These are phyloP conservation scores for Rhinoraja longicauda DNA, from an alignment of 2,797 vertebrate species.

Conservation along the genomic window DNA sequence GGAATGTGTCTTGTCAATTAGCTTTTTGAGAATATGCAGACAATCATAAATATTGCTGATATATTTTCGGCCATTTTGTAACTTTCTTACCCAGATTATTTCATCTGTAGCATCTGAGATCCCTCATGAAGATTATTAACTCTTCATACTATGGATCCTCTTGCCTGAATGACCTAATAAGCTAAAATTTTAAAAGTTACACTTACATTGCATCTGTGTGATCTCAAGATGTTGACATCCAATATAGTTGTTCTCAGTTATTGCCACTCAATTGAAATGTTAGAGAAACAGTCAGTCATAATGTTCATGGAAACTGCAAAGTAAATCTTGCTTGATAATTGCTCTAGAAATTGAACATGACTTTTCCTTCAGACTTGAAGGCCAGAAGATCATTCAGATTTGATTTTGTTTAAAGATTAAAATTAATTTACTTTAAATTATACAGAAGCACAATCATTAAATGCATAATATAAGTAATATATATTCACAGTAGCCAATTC, in stretches of 20 bases:
- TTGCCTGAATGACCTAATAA: background rate
- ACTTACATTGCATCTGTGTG: background rate
- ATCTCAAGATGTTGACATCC: background rate
- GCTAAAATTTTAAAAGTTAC: background rate
- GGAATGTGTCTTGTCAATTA: background rate
- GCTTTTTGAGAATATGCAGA: background rate
- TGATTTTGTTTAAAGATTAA: background rate
- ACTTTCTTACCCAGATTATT: background rate
- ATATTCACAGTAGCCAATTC: background rate
- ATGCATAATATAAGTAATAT: background rate
- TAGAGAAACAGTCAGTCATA: background rate
- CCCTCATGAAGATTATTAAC: background rate
- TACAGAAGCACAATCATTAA: background rate
- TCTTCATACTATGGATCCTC: background rate
- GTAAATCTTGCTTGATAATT: background rate
- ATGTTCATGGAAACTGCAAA: background rate
- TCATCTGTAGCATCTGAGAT: background rate
- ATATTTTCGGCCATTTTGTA: background rate
- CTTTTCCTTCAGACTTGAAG: background rate
- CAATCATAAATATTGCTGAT: background rate
- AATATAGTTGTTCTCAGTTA: background rate
- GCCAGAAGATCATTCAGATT: background rate
- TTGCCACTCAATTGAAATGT: background rate
- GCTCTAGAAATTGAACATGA: background rate
- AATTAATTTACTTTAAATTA: background rate